Evolutionary conservation across 2,888 invertebrate species (phyloP).

Genomic region (Amblyjoppa fuscipennis): DNA sequence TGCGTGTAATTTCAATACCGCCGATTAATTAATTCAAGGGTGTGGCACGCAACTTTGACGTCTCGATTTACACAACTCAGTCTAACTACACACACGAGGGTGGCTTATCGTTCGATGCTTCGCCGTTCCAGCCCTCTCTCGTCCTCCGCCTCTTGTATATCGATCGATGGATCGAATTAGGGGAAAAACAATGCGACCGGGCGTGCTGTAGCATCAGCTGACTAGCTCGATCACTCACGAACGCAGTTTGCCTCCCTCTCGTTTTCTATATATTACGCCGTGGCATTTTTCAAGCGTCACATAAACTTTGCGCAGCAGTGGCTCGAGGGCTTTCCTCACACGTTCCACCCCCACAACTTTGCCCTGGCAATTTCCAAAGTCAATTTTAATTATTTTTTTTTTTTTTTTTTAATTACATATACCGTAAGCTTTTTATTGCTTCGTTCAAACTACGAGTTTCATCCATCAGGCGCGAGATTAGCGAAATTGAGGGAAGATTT

Average conservation of each 20-base stretch:
- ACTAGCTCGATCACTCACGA: conserved; percentile 31
- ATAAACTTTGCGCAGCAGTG: conserved; percentile 44
- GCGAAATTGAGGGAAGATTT: neutral
- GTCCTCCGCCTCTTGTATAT: neutral
- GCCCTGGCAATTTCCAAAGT: neutral
- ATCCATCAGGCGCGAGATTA: neutral
- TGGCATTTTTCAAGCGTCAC: conserved; percentile 43
- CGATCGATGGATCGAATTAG: conserved; percentile 48
- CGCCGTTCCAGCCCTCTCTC: neutral
- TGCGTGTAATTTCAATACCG: conserved; percentile 60
- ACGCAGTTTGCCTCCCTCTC: conserved; percentile 11
- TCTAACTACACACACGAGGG: conserved; percentile 4
- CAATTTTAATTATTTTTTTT: neutral
- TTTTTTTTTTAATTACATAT: neutral
- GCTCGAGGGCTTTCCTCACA: neutral
- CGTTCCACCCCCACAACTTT: neutral
- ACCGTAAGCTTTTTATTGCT: neutral
- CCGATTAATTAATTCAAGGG: conserved; percentile 69
- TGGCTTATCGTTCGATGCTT: conserved; percentile 1
- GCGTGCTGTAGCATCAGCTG: conserved; percentile 19
- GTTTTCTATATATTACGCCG: conserved; percentile 12
- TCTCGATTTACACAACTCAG: conserved; percentile 5
- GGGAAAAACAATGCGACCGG: conserved; percentile 39
- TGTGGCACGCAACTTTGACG: conserved; percentile 30
- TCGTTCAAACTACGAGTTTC: neutral